Conservation (phyloP, 2,888 invertebrate species). For the Phania funesta region DNA sequence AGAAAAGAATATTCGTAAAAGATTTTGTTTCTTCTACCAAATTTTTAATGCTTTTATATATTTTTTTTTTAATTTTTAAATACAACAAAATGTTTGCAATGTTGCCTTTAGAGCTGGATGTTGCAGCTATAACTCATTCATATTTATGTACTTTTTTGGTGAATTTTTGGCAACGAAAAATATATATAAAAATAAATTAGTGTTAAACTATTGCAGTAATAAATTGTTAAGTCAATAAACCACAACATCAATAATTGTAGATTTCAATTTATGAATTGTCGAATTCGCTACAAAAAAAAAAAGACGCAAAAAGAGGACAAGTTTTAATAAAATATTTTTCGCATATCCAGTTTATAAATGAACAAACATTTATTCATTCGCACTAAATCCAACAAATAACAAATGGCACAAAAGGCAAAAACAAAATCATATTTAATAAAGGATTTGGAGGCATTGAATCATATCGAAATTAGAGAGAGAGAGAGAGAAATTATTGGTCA, state of each 20-base stretch:
- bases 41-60: too few species aligned
- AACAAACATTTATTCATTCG: slow-evolving; percentile 12
- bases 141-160: slow-evolving; percentile 26
- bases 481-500: neutral
- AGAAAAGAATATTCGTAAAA: too few species aligned
- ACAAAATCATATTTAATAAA: slow-evolving; percentile 27
- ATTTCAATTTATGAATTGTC: slow-evolving; percentile 43
- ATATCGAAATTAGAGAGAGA: neutral
- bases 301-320: neutral
- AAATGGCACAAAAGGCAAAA: slow-evolving; percentile 4
- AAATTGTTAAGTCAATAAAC: slow-evolving; percentile 63
- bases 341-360: slow-evolving; percentile 19
- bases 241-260: slow-evolving; percentile 57
- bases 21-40: too few species aligned
- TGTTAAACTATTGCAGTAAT: slow-evolving; percentile 58
- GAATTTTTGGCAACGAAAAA: slow-evolving; percentile 17
- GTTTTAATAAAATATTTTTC: slow-evolving; percentile 21
- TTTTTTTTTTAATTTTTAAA: slow-evolving; percentile 2
- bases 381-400: neutral
- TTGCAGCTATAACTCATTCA: slow-evolving; percentile 46
- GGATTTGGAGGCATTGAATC: slow-evolving; percentile 36
- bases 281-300: neutral
- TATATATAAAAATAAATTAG: slow-evolving; percentile 51
- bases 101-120: neutral
- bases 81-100: slow-evolving; percentile 10